Conservation (phyloP, 2,113 vertebrate species). For the Dipodomys spectabilis region DNA sequence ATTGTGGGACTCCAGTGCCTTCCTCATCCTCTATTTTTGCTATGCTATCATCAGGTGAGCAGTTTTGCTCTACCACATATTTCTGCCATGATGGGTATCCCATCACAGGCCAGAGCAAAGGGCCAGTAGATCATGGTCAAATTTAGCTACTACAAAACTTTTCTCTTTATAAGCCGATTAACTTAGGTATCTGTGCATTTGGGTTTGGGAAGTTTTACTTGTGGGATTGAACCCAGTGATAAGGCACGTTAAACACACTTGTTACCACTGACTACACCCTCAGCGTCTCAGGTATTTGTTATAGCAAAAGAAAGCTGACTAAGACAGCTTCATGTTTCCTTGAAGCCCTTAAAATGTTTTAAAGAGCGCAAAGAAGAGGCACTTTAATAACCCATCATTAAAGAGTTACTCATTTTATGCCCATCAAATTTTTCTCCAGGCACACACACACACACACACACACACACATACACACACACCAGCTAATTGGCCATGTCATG, state of each 20-base stretch:
- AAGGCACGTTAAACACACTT: not conserved
- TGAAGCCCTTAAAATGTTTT: conserved; percentile 4
- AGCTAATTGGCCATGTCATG: not conserved
- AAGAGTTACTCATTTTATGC: not conserved
- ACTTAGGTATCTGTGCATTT: not conserved
- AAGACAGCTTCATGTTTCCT: conserved; percentile 34
- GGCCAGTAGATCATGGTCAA: not conserved
- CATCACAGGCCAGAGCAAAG: not conserved
- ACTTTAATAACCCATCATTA: conserved; percentile 20
- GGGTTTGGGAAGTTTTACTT: not conserved
- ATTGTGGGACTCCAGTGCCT: not conserved
- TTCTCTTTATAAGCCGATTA: not conserved
- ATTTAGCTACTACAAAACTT: not conserved
- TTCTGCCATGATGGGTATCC: not conserved
- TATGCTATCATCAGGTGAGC: not conserved
- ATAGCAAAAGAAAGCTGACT: not conserved
- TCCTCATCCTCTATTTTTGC: not conserved
- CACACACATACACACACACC: no score
- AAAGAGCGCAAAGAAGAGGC: conserved; percentile 16
- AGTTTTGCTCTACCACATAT: not conserved
- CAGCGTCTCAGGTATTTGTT: not conserved
- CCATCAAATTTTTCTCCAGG: not conserved
- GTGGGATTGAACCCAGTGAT: not conserved
- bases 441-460: not conserved
- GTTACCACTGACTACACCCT: not conserved